Evolutionary conservation across 2,113 vertebrate species (phyloP).

Genomic region (Cyphomyrus plagiostoma): DNA sequence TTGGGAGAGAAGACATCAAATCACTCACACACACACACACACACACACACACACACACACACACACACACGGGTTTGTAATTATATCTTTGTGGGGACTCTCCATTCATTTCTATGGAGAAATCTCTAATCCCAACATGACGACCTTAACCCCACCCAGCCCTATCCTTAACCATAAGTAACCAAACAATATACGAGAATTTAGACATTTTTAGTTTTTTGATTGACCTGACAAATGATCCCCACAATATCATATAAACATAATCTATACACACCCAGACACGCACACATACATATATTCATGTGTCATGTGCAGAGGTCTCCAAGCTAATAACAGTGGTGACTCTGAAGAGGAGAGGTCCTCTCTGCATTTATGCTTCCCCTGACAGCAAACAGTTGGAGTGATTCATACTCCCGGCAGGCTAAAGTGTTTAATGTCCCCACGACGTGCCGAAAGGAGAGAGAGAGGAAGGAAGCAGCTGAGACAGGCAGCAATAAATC

Average conservation of each 20-base stretch:
- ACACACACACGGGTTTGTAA: not conserved
- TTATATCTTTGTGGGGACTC: too few relatives aligned
- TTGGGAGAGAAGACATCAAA: not conserved
- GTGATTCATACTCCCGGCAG: conserved; percentile 82
- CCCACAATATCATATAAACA: not conserved
- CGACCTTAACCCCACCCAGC: too few relatives aligned
- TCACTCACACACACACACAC: not conserved
- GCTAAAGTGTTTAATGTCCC: conserved; percentile 71
- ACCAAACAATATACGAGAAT: too few relatives aligned
- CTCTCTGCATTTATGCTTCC: conserved; percentile 62
- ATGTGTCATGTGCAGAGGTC: conserved; percentile 69
- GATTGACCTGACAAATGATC: not conserved
- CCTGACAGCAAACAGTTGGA: conserved; percentile 80
- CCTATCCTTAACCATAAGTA: too few relatives aligned
- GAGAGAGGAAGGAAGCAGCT: conserved; percentile 51
- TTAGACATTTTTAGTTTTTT: too few relatives aligned
- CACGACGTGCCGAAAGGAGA: conserved; percentile 62
- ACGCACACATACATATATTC: not conserved
- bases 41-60: not conserved
- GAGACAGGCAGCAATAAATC: conserved; percentile 83
- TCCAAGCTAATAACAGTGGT: conserved; percentile 65
- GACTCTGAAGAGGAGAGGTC: conserved; percentile 42
- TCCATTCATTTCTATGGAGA: too few relatives aligned
- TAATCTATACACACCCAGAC: not conserved
- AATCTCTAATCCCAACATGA: too few relatives aligned